These are phyloP conservation scores for Hiodon tergisus DNA, from an alignment of 2,113 vertebrate species.

Conservation along the genomic window DNA sequence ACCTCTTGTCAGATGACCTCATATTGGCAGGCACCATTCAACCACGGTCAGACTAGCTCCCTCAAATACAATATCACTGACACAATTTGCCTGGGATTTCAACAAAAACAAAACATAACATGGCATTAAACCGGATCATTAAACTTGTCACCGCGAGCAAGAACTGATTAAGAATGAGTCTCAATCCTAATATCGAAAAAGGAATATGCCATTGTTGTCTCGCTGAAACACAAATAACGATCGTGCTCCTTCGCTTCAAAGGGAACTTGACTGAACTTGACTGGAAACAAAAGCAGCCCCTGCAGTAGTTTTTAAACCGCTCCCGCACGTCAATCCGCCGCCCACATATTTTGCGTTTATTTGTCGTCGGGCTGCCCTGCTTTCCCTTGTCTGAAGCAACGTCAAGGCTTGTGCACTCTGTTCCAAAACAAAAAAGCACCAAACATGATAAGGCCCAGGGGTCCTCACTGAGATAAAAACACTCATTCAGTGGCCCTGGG, in stretches of 20 bases:
- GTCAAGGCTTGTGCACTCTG: background rate
- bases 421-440: background rate
- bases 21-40: background rate
- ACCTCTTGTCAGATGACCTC: background rate
- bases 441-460: background rate
- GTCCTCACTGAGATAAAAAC: background rate
- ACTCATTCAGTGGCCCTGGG: background rate
- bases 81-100: background rate
- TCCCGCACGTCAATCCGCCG: background rate
- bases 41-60: background rate
- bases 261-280: background rate
- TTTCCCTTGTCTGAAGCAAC: background rate
- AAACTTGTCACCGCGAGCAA: too few relatives aligned
- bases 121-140: too few relatives aligned
- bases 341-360: background rate
- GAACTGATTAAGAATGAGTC: too few relatives aligned
- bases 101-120: slow-evolving; percentile 8
- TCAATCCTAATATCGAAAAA: too few relatives aligned
- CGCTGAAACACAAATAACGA: too few relatives aligned
- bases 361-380: background rate
- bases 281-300: background rate
- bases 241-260: background rate
- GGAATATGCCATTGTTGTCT: too few relatives aligned
- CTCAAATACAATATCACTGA: background rate
- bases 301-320: background rate